phyloP scores from a whole-genome alignment of 2,888 invertebrate genomes.

The Penaeus monodon region DNA sequence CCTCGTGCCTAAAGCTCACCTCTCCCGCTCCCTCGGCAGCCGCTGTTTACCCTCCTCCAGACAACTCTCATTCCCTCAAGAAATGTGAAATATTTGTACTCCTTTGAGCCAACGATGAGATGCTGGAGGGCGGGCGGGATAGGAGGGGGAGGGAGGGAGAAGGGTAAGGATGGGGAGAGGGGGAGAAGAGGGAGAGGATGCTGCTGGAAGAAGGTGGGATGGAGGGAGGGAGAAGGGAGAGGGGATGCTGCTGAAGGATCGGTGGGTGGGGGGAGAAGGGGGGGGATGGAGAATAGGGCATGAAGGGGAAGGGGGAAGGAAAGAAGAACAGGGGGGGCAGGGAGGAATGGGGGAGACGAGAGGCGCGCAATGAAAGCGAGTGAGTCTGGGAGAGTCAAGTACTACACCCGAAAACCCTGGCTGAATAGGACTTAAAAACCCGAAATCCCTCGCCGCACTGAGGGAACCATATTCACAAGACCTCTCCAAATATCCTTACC shows the following conservation, averaged over 20 bases:
- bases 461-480: too few species aligned
- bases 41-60: too few species aligned
- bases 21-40: too few species aligned
- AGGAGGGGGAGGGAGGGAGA: neutral
- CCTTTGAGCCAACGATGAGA: too few species aligned
- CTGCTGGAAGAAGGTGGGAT: neutral
- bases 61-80: too few species aligned
- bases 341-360: neutral
- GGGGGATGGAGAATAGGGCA: neutral
- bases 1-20: too few species aligned
- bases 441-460: too few species aligned
- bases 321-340: neutral
- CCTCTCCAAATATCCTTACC: too few species aligned
- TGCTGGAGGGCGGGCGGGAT: neutral
- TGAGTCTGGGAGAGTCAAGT: too few species aligned
- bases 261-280: neutral
- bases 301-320: neutral
- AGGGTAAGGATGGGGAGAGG: neutral
- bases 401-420: too few species aligned
- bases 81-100: too few species aligned
- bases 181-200: neutral
- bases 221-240: neutral
- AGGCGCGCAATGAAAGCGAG: neutral
- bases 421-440: too few species aligned
- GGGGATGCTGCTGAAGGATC: neutral